Conservation (phyloP, 2,797 vertebrate species). For the Phyllotis vaccarum region DNA sequence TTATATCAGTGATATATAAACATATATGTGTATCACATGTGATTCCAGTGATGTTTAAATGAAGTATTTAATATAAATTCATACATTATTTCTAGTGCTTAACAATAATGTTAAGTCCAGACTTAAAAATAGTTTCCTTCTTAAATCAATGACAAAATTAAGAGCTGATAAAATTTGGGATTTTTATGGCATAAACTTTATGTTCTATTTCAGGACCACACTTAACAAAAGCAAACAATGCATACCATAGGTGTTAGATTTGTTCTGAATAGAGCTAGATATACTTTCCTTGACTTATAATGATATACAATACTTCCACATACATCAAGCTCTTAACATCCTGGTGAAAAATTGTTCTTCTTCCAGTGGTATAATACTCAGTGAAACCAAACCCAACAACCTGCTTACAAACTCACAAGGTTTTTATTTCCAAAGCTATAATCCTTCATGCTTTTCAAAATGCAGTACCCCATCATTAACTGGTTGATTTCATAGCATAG, state of each 20-base stretch:
- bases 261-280: constrained; percentile 51
- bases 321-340: constrained; percentile 53
- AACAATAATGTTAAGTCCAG: constrained; percentile 61
- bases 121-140: constrained; percentile 60
- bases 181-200: constrained; percentile 54
- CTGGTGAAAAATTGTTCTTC: constrained; percentile 54
- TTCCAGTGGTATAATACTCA: constrained; percentile 55
- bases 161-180: constrained; percentile 43
- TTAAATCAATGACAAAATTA: constrained; percentile 55
- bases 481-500: constrained; percentile 60
- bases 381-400: constrained; percentile 57
- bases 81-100: constrained; percentile 64
- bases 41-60: constrained; percentile 58
- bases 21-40: not conserved
- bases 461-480: constrained; percentile 59
- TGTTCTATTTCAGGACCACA: constrained; percentile 49
- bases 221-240: constrained; percentile 31
- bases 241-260: constrained; percentile 32
- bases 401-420: constrained; percentile 59
- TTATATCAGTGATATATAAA: not conserved
- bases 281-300: constrained; percentile 56
- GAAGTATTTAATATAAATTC: constrained; percentile 66
- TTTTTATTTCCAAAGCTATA: constrained; percentile 55
- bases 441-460: constrained; percentile 67
- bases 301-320: constrained; percentile 57